These are phyloP conservation scores for Semnopithecus entellus DNA, from an alignment of 2,113 vertebrate genomes.

Conservation along the genomic window DNA sequence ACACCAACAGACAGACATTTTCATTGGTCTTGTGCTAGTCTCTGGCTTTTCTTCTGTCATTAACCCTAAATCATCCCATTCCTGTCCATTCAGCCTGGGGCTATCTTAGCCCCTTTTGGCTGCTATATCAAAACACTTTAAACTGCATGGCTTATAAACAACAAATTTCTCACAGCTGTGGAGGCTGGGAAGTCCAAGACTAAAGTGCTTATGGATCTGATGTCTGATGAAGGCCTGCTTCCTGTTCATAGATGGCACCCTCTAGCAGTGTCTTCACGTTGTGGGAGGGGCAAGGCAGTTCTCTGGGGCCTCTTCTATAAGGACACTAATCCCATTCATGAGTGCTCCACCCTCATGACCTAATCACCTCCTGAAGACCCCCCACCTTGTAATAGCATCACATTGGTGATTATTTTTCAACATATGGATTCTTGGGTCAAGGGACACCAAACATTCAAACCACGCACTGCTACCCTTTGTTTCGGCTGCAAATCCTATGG, in stretches of 20 bases:
- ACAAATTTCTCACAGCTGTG: background rate
- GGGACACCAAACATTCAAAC: background rate
- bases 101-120: background rate
- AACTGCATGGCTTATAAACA: background rate
- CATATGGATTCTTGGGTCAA: background rate
- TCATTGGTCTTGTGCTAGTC: rapidly evolving
- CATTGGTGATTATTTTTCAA: background rate
- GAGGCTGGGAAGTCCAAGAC: background rate
- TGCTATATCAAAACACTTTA: background rate
- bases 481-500: background rate
- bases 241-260: background rate
- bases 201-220: background rate
- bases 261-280: background rate
- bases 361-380: background rate
- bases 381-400: background rate
- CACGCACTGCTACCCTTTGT: background rate
- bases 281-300: background rate
- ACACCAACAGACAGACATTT: background rate
- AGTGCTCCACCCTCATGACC: background rate
- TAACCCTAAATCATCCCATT: background rate
- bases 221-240: background rate
- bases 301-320: background rate
- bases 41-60: background rate
- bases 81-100: background rate
- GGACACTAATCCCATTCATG: background rate